Evolutionary conservation across 2,888 invertebrate genomes (phyloP), one percentile per base, ranked within the genome.

Genomic region (Spialia ferax): DNA sequence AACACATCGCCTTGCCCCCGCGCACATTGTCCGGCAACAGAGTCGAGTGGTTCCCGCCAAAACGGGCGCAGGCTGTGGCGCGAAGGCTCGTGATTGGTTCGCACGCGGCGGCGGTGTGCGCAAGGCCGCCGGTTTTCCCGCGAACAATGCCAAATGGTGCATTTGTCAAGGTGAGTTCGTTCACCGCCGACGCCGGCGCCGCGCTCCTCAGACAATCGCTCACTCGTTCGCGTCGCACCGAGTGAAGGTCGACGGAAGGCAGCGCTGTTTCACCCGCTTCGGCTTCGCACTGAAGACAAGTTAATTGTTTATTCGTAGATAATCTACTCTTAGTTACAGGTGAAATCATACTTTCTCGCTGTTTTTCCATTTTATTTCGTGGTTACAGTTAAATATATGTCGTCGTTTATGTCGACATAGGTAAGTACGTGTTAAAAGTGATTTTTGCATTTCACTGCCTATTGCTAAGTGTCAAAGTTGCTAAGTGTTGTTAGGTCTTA

Each of bases 71-170:
- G 91, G 92, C 90, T 89, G 86, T 89, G 91, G 92, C 93, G 92
- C 89, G 92, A 91, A 91, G 89, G 85, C 85, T 84, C 78, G 85
- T 74, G 82, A 92, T 92, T 93, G 93, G 92, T 72, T 82, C 75
- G 79, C 80, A 82, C 82, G 84, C 82, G 86, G 86, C 85, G 90
- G 88, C 85, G 89, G 88, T 87, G 70, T 54, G 89, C 87, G 91
- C 91, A 92, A 92, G 92, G 91, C 93, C 91, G 91, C 88, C 89
- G 91, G 91, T 93, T 93, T 93, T 92, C 93, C 93, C 93, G 92
- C 93, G 91, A 93, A 93, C 93, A 93, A 93, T 93, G 93, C 93
- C 93, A 92, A 93, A 93, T 93, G 93, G 92, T 93, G 93, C 93
- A 93, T 93, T 93, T 93, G 93, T 93, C 93, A 93, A 93, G 93